Base-by-base conservation (phyloP, 1,140 invertebrate species). In the Halictus rubicundus region DNA sequence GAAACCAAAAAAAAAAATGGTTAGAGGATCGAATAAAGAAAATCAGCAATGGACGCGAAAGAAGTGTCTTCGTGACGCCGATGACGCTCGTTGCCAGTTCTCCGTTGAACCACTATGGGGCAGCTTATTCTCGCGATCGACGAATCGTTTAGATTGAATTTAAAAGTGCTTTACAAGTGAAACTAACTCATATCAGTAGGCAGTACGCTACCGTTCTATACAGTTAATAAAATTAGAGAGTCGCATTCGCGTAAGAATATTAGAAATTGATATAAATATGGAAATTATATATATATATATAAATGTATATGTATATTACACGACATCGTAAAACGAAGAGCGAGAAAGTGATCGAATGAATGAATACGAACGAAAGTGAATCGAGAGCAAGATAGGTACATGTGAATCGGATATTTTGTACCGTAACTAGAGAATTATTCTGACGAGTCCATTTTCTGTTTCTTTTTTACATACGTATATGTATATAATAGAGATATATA, bases 91-190 rank as follows among this genome's bases (percentile, higher is more conserved):
- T 69, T 64, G 65, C 80, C 60, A 68, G 10, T 84, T 84, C 68
- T 59, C 52, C 76, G 74, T 60, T 27, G 16, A 78, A 61, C 37
- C 59, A n/a, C 52, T 63, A 46, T 46, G 54, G 42, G 76, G 73
- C 39, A 7, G 57, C 54, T 65, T 74, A 81, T 70, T 66, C 72
- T 84, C 73, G 54, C 68, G 59, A 78, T 80, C 75, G 81, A 76
- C 37, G 82, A 85, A 64, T 85, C 84, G 73, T 85, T 60, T 91
- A 91, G 88, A 86, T 91, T 90, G 87, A 89, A 91, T 90, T 89
- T 88, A 87, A 89, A 91, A 92, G 91, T 92, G 91, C 91, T 92
- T 92, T 92, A 91, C 86, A 90, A 90, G 87, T 90, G 89, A 91
- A 57, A 92, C 88, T 92, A 91, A 91, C 77, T 89, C 91, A 90